These are phyloP conservation scores for Coecobrya sp. DNA, from an alignment of 2,888 invertebrate genomes.

Conservation along the genomic window DNA sequence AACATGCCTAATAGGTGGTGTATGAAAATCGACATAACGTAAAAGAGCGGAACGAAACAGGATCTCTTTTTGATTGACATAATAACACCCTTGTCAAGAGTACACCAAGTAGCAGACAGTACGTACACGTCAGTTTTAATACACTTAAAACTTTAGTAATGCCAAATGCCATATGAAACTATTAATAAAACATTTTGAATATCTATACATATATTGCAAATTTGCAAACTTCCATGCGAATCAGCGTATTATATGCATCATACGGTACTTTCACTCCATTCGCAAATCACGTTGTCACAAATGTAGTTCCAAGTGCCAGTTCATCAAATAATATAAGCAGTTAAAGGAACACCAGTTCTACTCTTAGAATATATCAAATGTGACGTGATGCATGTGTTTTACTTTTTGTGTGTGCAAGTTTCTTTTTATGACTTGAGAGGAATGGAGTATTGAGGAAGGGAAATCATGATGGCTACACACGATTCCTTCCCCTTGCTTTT, in stretches of 20 bases:
- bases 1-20: neutral
- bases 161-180: neutral
- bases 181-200: neutral
- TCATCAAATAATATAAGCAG: too few species aligned
- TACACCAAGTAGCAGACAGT: neutral
- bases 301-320: too few species aligned
- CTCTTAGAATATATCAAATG: too few species aligned
- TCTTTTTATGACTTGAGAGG: slow-evolving; percentile 4
- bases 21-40: neutral
- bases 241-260: neutral
- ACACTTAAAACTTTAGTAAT: neutral
- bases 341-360: too few species aligned
- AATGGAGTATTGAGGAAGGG: neutral
- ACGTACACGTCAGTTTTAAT: neutral
- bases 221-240: too few species aligned
- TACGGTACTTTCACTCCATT: too few species aligned
- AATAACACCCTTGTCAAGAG: slow-evolving; percentile 29
- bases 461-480: neutral
- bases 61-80: slow-evolving; percentile 33
- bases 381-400: neutral
- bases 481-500: slow-evolving; percentile 27
- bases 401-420: neutral
- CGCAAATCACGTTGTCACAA: too few species aligned
- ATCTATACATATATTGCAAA: neutral
- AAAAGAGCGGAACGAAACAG: neutral